Conservation (phyloP, 2,113 vertebrate genomes). For the Eudyptes chrysolophus region DNA sequence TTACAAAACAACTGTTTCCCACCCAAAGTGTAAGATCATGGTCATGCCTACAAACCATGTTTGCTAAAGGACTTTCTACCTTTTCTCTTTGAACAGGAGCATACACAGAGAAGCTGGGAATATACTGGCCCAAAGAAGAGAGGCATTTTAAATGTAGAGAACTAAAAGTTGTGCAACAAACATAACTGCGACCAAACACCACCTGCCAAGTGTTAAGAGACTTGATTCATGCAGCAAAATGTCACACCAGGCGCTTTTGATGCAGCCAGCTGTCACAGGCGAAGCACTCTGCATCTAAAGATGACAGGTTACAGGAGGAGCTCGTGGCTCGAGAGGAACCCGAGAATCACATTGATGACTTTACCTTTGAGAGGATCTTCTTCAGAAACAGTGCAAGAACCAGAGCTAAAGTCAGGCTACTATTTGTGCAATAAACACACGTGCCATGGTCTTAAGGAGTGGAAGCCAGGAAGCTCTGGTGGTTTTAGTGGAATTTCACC, state of each 20-base stretch:
- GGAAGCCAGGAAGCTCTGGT: not conserved
- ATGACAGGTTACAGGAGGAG: not conserved
- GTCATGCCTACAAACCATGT: not conserved
- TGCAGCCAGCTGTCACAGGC: not conserved
- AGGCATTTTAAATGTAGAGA: not conserved
- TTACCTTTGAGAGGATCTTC: not conserved
- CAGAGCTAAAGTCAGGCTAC: not conserved
- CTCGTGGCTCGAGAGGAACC: rapidly evolving
- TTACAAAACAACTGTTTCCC: not conserved
- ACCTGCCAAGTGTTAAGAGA: not conserved
- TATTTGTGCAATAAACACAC: not conserved
- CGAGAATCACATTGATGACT: not conserved
- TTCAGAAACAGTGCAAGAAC: not conserved
- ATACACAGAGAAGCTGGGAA: not conserved
- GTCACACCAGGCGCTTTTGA: not conserved
- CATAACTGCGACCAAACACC: not conserved
- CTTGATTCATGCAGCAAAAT: not conserved
- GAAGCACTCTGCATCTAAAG: not conserved
- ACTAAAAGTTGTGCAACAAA: not conserved
- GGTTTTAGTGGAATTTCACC: not conserved
- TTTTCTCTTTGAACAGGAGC: not conserved
- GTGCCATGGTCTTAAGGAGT: not conserved
- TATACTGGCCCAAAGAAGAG: not conserved
- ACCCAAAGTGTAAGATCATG: not conserved
- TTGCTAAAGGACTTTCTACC: not conserved